Evolutionary conservation across 92 coral and sea anemone genomes (phyloP).

Genomic region (Virgularia gustaviana): DNA sequence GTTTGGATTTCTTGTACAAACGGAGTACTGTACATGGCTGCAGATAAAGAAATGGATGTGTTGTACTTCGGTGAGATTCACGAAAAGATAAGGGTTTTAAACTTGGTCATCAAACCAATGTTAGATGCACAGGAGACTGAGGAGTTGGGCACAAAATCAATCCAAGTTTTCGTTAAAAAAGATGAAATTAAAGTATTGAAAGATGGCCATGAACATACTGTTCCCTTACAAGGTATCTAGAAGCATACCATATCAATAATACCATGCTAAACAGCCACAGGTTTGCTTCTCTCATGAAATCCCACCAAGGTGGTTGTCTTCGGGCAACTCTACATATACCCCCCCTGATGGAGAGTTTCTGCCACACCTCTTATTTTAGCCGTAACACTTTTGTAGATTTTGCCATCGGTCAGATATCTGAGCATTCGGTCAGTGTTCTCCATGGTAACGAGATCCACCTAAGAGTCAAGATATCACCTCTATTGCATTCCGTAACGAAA

Average conservation of each 20-base stretch:
- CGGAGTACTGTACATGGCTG: too few species aligned
- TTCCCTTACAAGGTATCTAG: conserved; percentile 5
- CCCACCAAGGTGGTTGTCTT: too few species aligned
- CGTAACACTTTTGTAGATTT: too few species aligned
- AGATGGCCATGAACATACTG: neutral
- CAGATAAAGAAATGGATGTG: too few species aligned
- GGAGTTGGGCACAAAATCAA: neutral
- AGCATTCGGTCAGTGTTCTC: conserved; percentile 11
- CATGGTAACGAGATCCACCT: conserved; percentile 4
- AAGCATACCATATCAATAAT: too few species aligned
- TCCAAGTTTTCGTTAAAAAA: conserved; percentile 5
- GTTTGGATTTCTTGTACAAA: too few species aligned
- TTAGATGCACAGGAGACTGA: neutral
- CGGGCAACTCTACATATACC: too few species aligned
- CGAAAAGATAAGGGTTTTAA: conserved; percentile 7
- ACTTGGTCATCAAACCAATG: conserved; percentile 6
- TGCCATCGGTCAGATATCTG: conserved; percentile 9
- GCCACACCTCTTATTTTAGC: too few species aligned
- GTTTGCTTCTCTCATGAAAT: too few species aligned
- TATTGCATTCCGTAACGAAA: neutral
- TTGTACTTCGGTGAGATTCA: conserved; percentile 27
- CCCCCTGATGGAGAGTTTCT: too few species aligned
- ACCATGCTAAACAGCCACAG: too few species aligned
- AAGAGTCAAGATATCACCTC: conserved; percentile 4
- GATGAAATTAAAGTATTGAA: neutral